Conservation (phyloP, 2,113 vertebrate species). For the Phylloscopus whistleri region DNA sequence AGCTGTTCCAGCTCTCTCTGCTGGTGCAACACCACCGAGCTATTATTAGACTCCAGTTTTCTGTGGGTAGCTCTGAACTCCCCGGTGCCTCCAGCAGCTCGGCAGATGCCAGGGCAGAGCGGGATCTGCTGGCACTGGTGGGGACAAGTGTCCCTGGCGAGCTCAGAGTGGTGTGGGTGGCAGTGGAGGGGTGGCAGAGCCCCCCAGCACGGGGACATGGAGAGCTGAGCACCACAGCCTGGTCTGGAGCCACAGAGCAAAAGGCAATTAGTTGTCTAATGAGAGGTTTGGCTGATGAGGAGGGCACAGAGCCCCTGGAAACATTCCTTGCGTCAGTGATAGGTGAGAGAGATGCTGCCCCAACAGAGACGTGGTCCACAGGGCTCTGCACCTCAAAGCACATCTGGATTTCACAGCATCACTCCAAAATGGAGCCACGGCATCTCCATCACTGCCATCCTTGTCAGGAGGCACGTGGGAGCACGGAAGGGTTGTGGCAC, state of each 20-base stretch:
- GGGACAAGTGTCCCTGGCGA: neutral
- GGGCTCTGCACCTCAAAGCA: neutral
- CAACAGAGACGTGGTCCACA: rapidly evolving
- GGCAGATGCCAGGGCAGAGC: constrained; percentile 18
- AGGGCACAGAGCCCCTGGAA: neutral
- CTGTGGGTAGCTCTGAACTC: constrained; percentile 36
- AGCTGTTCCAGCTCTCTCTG: neutral
- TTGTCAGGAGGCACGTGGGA: neutral
- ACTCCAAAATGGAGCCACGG: neutral
- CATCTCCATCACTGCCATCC: neutral
- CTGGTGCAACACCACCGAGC: neutral
- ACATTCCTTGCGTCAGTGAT: neutral
- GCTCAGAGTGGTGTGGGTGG: neutral
- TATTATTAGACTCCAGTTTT: constrained; percentile 47
- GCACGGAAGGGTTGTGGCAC: rapidly evolving
- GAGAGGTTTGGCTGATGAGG: neutral
- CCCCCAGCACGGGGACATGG: rapidly evolving
- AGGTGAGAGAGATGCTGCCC: neutral
- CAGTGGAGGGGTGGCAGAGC: neutral
- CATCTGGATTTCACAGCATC: neutral
- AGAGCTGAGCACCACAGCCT: neutral
- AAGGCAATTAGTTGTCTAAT: neutral
- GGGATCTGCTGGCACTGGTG: constrained; percentile 23
- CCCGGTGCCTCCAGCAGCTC: constrained; percentile 29
- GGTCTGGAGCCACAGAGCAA: neutral